Evolutionary conservation across 2,113 vertebrate species (phyloP), one percentile per base, ranked within the genome.

Genomic region (Lagopus muta): DNA sequence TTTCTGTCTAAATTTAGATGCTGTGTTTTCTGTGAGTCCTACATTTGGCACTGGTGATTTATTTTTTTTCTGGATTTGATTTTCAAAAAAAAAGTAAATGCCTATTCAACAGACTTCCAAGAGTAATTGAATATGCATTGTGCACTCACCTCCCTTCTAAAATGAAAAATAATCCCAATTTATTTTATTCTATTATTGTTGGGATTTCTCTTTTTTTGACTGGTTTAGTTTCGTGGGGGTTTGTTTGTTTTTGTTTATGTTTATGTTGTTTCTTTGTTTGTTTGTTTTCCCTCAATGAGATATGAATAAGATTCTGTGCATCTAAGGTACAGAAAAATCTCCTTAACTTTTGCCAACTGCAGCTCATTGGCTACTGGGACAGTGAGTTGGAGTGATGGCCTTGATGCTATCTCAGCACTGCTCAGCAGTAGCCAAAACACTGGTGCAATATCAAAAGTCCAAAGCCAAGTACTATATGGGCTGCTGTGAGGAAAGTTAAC

Each of bases 1-100:
- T 52, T 77, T 65, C 40, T 71, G 20, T 47, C 58, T 75, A 86
- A 93, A 90, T 86, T 90, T 90, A 93, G 83, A 81, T 81, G 27
- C 45, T 8, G 17, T 24, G 6, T 64, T 83, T 84, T 93, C 88
- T 25, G 36, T 40, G 55, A 75, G 27, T 77, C 28, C 21, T 90
- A 0, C 28, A 28, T 81, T 90, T 81, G 47, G 12, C 32, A 82
- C 73, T 58, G 11, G 71, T 61, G 18, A 8, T 48, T 47, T 67
- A 22, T 80, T 62, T 20, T 40, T 64, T 28, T 77, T 5, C 40
- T n/a, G 1, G 27, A 1, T 73, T 76, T 78, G 19, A 3, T 48
- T 5, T 40, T 73, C 58, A 38, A 42, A 28, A 84, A 81, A 71
- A 74, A 71, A 10, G 9, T 50, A 47, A 86, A 88, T 32, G 14